phyloP scores from a whole-genome alignment of 2,888 invertebrate species.

The Mesorhabditis spiculigera region DNA sequence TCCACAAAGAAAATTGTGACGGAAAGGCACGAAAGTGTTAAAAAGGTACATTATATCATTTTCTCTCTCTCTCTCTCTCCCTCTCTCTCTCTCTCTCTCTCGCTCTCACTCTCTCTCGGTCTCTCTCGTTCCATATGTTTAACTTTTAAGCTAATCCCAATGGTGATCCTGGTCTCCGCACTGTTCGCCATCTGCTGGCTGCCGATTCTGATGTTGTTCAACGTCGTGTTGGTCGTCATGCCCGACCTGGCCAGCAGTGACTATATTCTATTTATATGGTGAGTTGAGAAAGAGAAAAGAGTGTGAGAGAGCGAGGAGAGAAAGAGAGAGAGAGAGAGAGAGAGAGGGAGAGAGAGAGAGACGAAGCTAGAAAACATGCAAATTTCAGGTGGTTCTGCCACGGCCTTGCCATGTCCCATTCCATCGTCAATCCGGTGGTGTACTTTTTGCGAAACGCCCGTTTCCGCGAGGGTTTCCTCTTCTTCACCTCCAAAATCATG shows the following conservation, averaged over 20 bases:
- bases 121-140: too few species aligned
- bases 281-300: constrained; percentile 8
- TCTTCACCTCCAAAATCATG: constrained; percentile 28
- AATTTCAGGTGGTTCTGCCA: constrained; percentile 52
- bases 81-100: too few species aligned
- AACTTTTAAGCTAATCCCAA: constrained; percentile 55
- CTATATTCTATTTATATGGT: constrained; percentile 55
- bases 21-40: constrained; percentile 54
- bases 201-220: constrained; percentile 55
- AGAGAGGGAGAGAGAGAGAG: neutral
- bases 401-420: constrained; percentile 56
- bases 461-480: constrained; percentile 79
- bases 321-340: neutral
- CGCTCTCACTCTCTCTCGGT: neutral
- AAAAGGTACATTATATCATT: constrained; percentile 47
- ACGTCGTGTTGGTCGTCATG: constrained; percentile 46
- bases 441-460: constrained; percentile 61
- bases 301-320: neutral
- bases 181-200: constrained; percentile 57
- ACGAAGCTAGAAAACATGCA: too few species aligned
- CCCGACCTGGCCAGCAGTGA: constrained; percentile 42
- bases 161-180: constrained; percentile 55
- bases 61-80: too few species aligned
- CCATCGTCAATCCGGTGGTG: constrained; percentile 54
- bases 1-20: constrained; percentile 38